Base-by-base conservation (phyloP, 2,888 invertebrate genomes). In the Tridacna gigas region DNA sequence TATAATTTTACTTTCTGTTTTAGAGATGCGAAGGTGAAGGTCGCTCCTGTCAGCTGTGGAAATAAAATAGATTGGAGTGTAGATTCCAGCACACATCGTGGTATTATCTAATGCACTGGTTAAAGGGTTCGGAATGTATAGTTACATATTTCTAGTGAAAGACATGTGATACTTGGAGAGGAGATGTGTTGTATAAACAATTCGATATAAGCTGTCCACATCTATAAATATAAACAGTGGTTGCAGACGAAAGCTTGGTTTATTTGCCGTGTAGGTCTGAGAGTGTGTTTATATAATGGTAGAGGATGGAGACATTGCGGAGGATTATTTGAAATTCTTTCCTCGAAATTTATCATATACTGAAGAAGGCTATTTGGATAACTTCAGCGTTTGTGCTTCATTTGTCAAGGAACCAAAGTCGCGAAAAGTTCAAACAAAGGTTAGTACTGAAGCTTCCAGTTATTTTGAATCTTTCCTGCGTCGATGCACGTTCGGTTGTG, bases 341-440 rank as follows among this genome's bases (percentile, higher is more conserved):
- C 92, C 93, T 5, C 82, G 92, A 61, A 93, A 93, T 84, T 82
- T 93, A n/a, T 93, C 93, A 3, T 93, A 92, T 78, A 88, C 88
- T 4, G 91, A 92, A 61, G 92, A 92, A 48, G 90, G 91, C 56
- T 89, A 87, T 80, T 76, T 92, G 75, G 91, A 92, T 83, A 88
- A 89, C 73, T 92, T 88, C 84, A 92, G 91, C 56, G 90, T 91
- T 18, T 91, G 91, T 84, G 82, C 89, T 15, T 56, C 87, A 18
- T 93, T 88, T 80, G 91, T 92, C n/a, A 83, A 85, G 77, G 89
- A 84, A 61, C 88, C 47, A 15, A 48, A 25, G 20, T 9, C 65
- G 11, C 48, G n/a, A 26, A 28, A 37, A 65, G 37, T 28, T 12
- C 20, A 37, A 15, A 74, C 74, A 3, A 74, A 56, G 26, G 60